These are phyloP conservation scores for Himalopsyche kuldschensis DNA, from an alignment of 2,888 invertebrate genomes.

Conservation along the genomic window DNA sequence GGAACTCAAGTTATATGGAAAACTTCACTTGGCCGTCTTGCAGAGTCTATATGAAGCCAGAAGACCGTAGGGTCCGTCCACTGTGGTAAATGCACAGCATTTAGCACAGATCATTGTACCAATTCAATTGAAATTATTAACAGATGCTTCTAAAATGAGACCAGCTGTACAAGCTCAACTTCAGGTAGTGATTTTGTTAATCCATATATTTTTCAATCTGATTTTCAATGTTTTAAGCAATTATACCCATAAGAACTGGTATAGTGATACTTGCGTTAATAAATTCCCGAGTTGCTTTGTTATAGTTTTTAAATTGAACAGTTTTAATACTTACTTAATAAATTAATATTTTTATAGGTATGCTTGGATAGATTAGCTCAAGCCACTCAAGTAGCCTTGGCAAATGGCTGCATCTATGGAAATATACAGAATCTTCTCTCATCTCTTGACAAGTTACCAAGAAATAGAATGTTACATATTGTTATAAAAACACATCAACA, in stretches of 20 bases:
- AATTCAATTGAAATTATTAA: slow-evolving; percentile 50
- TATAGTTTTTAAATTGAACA: background rate
- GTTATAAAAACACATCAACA: slow-evolving; percentile 64
- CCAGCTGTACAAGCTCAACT: slow-evolving; percentile 51
- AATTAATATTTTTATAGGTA: slow-evolving; percentile 52
- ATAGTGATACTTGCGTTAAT: too few relatives aligned
- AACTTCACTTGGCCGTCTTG: slow-evolving; percentile 68
- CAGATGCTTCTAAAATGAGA: slow-evolving; percentile 46
- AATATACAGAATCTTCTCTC: slow-evolving; percentile 71
- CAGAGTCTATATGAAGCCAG: slow-evolving; percentile 64
- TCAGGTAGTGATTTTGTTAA: slow-evolving; percentile 46
- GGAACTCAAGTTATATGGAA: slow-evolving; percentile 59
- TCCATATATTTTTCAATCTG: background rate
- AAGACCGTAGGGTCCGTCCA: slow-evolving; percentile 56
- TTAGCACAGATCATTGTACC: slow-evolving; percentile 56
- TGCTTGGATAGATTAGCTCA: slow-evolving; percentile 80
- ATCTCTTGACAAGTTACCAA: slow-evolving; percentile 64
- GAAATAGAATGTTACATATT: slow-evolving; percentile 65
- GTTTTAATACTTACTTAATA: background rate
- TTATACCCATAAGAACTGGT: too few relatives aligned
- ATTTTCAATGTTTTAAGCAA: background rate
- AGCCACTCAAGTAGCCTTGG: slow-evolving; percentile 78
- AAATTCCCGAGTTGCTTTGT: too few relatives aligned
- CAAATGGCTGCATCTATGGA: slow-evolving; percentile 78
- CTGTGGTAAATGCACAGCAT: slow-evolving; percentile 67